Percentiles rank a stretch among this genome's conserved stretches.
Conservation (phyloP, 2,113 vertebrate species). For the Eulemur macaco region DNA sequence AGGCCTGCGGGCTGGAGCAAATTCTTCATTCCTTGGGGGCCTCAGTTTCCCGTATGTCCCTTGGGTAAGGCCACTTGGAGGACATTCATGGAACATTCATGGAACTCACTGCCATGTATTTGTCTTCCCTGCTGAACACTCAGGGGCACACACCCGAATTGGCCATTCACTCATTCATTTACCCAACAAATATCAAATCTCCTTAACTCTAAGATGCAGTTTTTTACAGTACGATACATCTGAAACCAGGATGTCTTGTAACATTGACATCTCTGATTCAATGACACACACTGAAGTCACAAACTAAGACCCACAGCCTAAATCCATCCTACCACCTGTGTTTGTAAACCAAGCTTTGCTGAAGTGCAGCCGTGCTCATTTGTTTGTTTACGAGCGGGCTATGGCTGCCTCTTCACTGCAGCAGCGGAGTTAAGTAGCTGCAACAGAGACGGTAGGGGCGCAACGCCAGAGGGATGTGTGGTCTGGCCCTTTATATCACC, state of each 20-base stretch:
- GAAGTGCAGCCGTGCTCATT: background rate
- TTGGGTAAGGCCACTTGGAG: background rate
- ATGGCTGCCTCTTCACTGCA: rapidly evolving
- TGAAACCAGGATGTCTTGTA: background rate
- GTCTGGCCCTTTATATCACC: rapidly evolving
- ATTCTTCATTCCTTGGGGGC: background rate
- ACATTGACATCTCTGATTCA: background rate
- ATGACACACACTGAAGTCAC: background rate
- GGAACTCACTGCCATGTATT: too few species aligned
- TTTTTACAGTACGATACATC: background rate
- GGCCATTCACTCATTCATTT: background rate
- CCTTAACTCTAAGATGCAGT: background rate
- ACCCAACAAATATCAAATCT: background rate
- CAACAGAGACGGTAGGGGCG: rapidly evolving
- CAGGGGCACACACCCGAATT: rapidly evolving
- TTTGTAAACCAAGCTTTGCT: background rate
- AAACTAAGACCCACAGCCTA: background rate
- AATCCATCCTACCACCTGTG: background rate
- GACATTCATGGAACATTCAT: background rate
- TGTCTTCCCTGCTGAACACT: background rate
- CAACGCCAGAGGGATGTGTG: background rate
- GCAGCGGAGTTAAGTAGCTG: background rate
- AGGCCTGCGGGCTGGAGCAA: rapidly evolving
- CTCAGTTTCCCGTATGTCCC: background rate
- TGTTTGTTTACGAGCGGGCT: rapidly evolving